Evolutionary conservation across 2,113 vertebrate species (phyloP), one percentile per base, ranked within the genome.

Genomic region (Danionella cerebrum): DNA sequence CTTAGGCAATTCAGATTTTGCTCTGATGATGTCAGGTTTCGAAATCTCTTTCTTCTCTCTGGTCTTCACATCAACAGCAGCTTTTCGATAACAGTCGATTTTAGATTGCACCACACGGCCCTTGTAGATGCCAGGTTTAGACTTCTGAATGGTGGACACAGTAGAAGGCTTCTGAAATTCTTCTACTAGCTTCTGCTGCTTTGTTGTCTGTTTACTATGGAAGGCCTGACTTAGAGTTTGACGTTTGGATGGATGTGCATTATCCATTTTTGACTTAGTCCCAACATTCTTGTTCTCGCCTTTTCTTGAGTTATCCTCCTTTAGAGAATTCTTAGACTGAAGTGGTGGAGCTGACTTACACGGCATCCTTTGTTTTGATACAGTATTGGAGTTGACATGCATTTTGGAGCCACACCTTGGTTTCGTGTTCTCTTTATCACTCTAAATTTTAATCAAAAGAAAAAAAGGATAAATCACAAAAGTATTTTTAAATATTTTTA

Each of bases 101-200:
- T 95, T 98, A 13, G 96, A 96, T 51, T 89, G 86, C 18, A 98
- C 77, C 52, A 96, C 80, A 60, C 78, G 91, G 38, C 95, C 94
- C 78, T 88, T 91, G 35, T 96, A 98, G 18, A 83, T 83, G 31
- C 96, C 95, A 9, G 83, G 90, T 2, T 84, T 76, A 35, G 80
- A 72, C 74, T 86, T 97, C 8, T 74, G 38, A 2, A 36, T 18
- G 14, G 29, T 29, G 19, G 51, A 59, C 13, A 54, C 51, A 3
- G 76, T 21, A 12, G 69, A 25, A 6, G 77, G 76, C 69, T 87
- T 90, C 67, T 83, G 66, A 24, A 86, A 88, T 50, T 87, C 88
- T 71, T 67, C 52, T 36, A 73, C 68, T 0, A 83, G 16, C 53
- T 84, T 82, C 29, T 72, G 84, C 54, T 86, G 80, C 65, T 77